Base-by-base conservation (phyloP, 2,888 invertebrate species). In the Alloplasta piceator region DNA sequence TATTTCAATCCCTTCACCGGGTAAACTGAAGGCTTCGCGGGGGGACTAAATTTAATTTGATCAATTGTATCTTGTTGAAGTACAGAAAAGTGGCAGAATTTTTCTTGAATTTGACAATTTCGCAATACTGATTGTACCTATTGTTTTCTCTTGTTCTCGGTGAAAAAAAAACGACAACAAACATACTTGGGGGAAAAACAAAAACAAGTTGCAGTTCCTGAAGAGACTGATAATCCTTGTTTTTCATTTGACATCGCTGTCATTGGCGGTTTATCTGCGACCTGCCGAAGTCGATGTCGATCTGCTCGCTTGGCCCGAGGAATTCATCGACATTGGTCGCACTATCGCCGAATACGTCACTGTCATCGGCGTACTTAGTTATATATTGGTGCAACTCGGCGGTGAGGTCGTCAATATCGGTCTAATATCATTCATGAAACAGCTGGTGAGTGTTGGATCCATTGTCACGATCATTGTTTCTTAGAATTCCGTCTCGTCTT, bases 361-460 rank as follows among this genome's bases (percentile, higher is more conserved):
- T 0, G 94, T 98, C 72, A 90, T 95, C 3, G 97, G 98, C 12
- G 98, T 98, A 6, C 91, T 98, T 4, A 96, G 96, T 88, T 98
- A 98, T 90, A 95, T 99, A 5, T 94, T 98, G 78, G 94, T 98
- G 81, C 98, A 99, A 92, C 98, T 98, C 91, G 97, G 98, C 0
- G 97, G 97, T 87, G 99, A 99, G 93, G 95, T 99, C 78, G 95
- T 97, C 92, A 98, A 98, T 91, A 98, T 99, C 91, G 99, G 99
- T 4, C 91, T 98, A 9, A 93, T 95, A 70, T 97, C 97, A 0
- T 99, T 98, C 93, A 93, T 98, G 73, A 97, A 97, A 88, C 98
- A 98, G 92, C 94, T 98, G 95, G 98, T 98, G 92, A 93, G 92
- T 89, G 73, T 9, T n/a, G 4, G 50, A 38, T 4, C 50, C 26